Evolutionary conservation across 2,888 invertebrate genomes (phyloP), one percentile per base, ranked within the genome.

Genomic region (Apotomis betuletana): DNA sequence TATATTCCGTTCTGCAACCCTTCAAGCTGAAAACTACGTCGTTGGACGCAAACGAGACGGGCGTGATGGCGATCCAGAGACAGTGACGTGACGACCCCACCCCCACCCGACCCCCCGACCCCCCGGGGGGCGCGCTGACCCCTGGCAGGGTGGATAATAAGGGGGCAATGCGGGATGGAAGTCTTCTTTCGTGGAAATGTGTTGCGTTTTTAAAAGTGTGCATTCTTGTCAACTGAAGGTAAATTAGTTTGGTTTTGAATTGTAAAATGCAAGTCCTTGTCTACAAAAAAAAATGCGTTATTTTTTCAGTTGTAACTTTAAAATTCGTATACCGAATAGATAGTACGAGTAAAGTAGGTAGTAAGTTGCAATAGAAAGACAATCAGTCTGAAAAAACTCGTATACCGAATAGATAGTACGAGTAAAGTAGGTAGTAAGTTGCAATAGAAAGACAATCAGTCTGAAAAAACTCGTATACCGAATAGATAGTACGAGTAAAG

Each of bases 31-130:
- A 83, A 87, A 89, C 86, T 87, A 86, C 84, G 84, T 79, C 85
- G 86, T 86, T 86, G 87, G 88, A 89, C 89, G 87, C 87, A 90
- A 90, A 91, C 91, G 90, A 90, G 90, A 89, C 89, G 88, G 84
- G 83, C 87, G 87, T 88, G 88, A 89, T 86, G 89, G 88, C 88
- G 89, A 88, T 86, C 84, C 85, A 79, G 87, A 89, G 92, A 92
- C 91, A 92, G 90, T 92, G 92, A 92, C 91, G 92, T 91, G 92
- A 92, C 91, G 83, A 80, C 80, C 81, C 79, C 77, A 78, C 74
- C 76, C 79, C 79, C 78, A 74, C 81, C 76, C 70, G 27, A 27
- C 27, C 41, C 41, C 5, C 41, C 41, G 5, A 6, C 5, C 79
- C 74, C 78, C 81, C 74, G 68, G 77, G 76, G 78, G 67, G 74